Evolutionary conservation across 2,888 invertebrate species (phyloP).

Genomic region (Leptura quadrifasciata): DNA sequence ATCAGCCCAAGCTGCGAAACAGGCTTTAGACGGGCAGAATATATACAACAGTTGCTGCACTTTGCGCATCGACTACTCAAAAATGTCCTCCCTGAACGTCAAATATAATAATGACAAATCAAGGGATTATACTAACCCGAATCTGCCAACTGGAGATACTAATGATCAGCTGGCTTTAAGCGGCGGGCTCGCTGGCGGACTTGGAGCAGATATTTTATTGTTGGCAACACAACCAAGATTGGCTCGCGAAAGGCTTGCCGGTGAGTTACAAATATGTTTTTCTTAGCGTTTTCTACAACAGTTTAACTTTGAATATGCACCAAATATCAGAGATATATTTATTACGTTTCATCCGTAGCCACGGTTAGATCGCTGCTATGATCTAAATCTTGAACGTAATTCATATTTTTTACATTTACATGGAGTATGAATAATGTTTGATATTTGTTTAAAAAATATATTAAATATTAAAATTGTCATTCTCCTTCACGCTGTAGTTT

Average conservation of each 20-base stretch:
- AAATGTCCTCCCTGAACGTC: conserved; percentile 97
- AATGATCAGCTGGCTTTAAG: conserved; percentile 78
- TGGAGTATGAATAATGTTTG: too few relatives aligned
- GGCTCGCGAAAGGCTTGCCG: conserved; percentile 76
- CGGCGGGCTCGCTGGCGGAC: conserved; percentile 75
- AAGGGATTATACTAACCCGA: conserved; percentile 98
- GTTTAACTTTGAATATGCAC: neutral
- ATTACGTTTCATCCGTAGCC: neutral
- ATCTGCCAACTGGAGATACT: conserved; percentile 97
- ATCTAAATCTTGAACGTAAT: too few relatives aligned
- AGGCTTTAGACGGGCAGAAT: conserved; percentile 98
- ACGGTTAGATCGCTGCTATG: too few relatives aligned
- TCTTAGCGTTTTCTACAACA: neutral
- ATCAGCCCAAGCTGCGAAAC: conserved; percentile 97
- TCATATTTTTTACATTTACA: too few relatives aligned
- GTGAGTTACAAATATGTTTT: conserved; percentile 60
- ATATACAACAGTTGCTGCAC: conserved; percentile 99
- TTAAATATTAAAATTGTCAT: too few relatives aligned
- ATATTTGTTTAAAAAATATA: too few relatives aligned
- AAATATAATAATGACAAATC: conserved; percentile 99
- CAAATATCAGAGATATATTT: neutral
- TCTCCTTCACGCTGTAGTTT: too few relatives aligned
- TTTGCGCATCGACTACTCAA: conserved; percentile 98
- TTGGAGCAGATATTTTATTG: conserved; percentile 81
- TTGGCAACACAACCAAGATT: conserved; percentile 75